Evolutionary conservation across 2,113 vertebrate species (phyloP).

Genomic region (Microcebus lehilahytsara): DNA sequence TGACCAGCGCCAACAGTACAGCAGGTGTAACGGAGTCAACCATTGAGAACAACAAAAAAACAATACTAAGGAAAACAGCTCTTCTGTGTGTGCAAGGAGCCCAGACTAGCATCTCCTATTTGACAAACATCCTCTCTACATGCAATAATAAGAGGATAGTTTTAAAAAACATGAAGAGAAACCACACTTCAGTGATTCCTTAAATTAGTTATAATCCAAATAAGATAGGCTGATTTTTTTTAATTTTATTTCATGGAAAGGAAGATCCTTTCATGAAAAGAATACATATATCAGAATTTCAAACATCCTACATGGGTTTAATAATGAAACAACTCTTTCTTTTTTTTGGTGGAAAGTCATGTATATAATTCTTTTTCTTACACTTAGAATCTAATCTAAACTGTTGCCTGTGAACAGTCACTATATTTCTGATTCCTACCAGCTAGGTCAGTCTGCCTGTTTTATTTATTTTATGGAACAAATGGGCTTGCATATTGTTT

Average conservation of each 20-base stretch:
- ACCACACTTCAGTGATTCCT: neutral
- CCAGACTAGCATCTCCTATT: neutral
- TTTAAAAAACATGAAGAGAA: neutral
- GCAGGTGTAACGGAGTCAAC: neutral
- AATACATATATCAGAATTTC: neutral
- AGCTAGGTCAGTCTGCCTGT: neutral
- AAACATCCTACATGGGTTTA: neutral
- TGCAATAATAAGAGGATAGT: neutral
- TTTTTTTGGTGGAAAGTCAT: neutral
- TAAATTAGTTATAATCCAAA: neutral
- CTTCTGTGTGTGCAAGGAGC: neutral
- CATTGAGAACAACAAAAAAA: neutral
- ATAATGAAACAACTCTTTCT: neutral
- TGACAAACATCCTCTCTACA: neutral
- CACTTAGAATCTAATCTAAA: neutral
- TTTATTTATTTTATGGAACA: slow-evolving; percentile 40
- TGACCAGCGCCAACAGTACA: neutral
- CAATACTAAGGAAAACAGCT: neutral
- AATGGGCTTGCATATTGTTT: neutral
- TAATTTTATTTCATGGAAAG: neutral
- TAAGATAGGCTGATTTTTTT: neutral
- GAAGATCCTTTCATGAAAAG: neutral
- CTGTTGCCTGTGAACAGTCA: neutral
- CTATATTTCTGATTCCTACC: neutral
- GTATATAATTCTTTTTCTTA: slow-evolving; percentile 35